Evolutionary conservation across 2,113 vertebrate species (phyloP).

Genomic region (Gobiocypris rarus): DNA sequence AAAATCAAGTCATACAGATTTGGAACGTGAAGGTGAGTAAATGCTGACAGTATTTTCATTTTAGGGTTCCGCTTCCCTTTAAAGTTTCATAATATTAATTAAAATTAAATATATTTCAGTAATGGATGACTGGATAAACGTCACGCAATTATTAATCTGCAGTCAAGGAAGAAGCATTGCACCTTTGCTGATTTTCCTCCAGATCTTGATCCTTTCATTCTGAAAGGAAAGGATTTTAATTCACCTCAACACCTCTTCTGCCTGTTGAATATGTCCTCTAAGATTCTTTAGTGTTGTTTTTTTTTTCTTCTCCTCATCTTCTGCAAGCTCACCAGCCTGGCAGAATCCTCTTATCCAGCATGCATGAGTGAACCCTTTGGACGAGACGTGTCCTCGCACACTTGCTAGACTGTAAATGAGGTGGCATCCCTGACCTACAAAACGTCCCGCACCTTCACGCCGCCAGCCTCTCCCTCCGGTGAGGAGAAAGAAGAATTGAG

Average conservation of each 20-base stretch:
- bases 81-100: conserved; percentile 6
- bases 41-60: background rate
- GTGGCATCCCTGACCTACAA: conserved; percentile 67
- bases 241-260: conserved; percentile 5
- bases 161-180: background rate
- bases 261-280: conserved; percentile 34
- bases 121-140: conserved; percentile 13
- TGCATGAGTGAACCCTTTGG: conserved; percentile 54
- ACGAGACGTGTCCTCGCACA: conserved; percentile 59
- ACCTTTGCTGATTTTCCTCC: background rate
- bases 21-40: background rate
- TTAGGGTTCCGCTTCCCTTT: background rate
- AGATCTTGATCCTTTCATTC: conserved; percentile 23
- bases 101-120: background rate
- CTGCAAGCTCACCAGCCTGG: conserved; percentile 20
- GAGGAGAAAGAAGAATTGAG: conserved; percentile 9
- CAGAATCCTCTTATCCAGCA: conserved; percentile 37
- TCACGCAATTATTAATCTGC: background rate
- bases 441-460: conserved; percentile 52
- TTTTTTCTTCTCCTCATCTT: conserved; percentile 8
- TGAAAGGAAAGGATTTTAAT: conserved; percentile 42
- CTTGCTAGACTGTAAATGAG: conserved; percentile 61
- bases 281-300: conserved; percentile 25
- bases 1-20: background rate
- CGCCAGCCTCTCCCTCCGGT: background rate